Evolutionary conservation across 2,113 vertebrate species (phyloP).

Genomic region (Mormyrus iriodes): DNA sequence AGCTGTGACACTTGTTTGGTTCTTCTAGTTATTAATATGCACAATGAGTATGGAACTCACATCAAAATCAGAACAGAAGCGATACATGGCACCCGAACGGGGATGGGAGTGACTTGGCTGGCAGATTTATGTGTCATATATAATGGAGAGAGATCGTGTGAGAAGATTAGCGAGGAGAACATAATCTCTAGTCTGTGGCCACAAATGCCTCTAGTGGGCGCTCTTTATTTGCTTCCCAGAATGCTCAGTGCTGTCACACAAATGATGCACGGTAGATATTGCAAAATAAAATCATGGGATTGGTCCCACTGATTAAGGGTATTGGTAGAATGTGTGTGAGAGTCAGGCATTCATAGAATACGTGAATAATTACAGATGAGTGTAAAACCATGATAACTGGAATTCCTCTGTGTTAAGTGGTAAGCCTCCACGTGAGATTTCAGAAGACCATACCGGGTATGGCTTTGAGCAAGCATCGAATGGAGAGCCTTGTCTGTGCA

Average conservation of each 20-base stretch:
- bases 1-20: constrained; percentile 58
- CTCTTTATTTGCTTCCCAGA: background rate
- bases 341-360: background rate
- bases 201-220: background rate
- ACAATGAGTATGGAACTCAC: constrained; percentile 46
- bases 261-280: background rate
- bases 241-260: constrained; percentile 13
- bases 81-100: background rate
- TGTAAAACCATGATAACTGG: background rate
- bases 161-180: background rate
- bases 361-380: background rate
- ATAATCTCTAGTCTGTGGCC: background rate
- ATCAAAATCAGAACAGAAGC: constrained; percentile 23
- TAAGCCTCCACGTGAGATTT: background rate
- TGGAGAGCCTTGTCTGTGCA: background rate
- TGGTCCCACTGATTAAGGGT: background rate
- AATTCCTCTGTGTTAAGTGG: background rate
- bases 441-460: background rate
- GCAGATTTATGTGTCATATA: no score
- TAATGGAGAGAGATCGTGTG: background rate
- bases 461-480: background rate
- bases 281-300: constrained; percentile 23
- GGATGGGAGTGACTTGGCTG: background rate
- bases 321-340: background rate
- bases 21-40: constrained; percentile 50